Percentiles rank a stretch among this genome's conserved stretches.
Conservation (phyloP, 1,140 invertebrate genomes). For the Lucilia sericata region DNA sequence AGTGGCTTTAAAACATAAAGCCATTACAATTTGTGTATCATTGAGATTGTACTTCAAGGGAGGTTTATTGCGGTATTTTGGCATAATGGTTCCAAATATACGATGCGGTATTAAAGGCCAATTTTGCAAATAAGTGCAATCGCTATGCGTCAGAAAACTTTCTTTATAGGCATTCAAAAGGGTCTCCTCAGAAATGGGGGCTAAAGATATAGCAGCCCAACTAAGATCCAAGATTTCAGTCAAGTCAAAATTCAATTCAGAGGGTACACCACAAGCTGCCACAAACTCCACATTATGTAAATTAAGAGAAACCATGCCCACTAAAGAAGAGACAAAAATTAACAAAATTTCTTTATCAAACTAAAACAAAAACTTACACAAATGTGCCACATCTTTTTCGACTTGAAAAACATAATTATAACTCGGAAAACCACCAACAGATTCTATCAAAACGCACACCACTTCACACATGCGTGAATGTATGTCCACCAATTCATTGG, state of each 20-base stretch:
- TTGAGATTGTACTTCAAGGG: constrained; percentile 49
- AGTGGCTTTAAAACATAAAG: constrained; percentile 44
- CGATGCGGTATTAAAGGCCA: constrained; percentile 43
- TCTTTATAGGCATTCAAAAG: constrained; percentile 42
- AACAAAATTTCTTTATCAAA: constrained; percentile 21
- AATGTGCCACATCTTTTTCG: constrained; percentile 46
- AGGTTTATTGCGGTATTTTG: constrained; percentile 48
- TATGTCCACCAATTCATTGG: constrained; percentile 47
- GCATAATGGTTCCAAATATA: constrained; percentile 50
- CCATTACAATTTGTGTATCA: constrained; percentile 50
- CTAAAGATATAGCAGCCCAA: constrained; percentile 35
- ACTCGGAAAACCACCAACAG: constrained; percentile 47
- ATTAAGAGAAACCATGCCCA: constrained; percentile 46
- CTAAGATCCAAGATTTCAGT: constrained; percentile 49
- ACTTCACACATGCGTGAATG: constrained; percentile 51
- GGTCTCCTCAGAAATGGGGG: neutral
- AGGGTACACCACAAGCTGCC: constrained; percentile 33
- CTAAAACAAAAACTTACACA: constrained; percentile 46
- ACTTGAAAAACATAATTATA: constrained; percentile 49
- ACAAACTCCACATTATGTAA: constrained; percentile 38
- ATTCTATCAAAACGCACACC: constrained; percentile 47
- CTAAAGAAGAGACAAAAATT: constrained; percentile 40
- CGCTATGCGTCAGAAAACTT: constrained; percentile 37
- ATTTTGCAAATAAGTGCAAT: constrained; percentile 41
- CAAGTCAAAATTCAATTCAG: constrained; percentile 45